Evolutionary conservation across 1,140 invertebrate genomes (phyloP), one percentile per base, ranked within the genome.

Genomic region (Metaphire vulgaris): DNA sequence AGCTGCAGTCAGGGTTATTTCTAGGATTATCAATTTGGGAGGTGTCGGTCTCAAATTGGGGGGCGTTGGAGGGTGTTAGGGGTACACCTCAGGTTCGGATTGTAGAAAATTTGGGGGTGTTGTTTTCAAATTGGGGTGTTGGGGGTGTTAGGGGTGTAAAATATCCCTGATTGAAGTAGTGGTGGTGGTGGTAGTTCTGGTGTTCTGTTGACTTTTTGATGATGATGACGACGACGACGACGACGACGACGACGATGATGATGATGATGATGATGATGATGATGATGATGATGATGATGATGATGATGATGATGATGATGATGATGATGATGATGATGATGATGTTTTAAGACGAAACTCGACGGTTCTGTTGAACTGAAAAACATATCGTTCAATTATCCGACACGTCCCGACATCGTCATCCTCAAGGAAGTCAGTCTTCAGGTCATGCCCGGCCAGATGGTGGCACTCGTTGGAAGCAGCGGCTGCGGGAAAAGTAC

Each of bases 401-500:
- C 94, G 1, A 90, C 92, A 0, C 87, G 94, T 76, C 87, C 89
- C 26, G 90, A 92, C 82, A 89, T 93, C 15, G 69, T 31, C 69
- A 32, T 70, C 16, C 69, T 70, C 29, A 82, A 87, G 81, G 82
- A 81, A 65, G 87, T 97, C 1, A 90, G 89, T 84, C 83, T 97
- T n/a, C 89, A 87, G 69, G 92, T 96, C 15, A 88, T 91, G 77
- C 88, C 90, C 14, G 82, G 83, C 15, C 74, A 83, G 33, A 78
- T 77, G 0, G 76, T 84, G 16, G 83, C 84, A 33, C 80, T 84
- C n/a, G 84, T 84, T 66, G 84, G 84, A 0, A 80, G 76, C 34
- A 83, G 81, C 72, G 94, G 94, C 0, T 93, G 91, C 81, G 94
- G 94, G 66, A 97, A 97, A 83, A 93, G 92, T n/a, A 96, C 95